These are phyloP conservation scores for Drosophila ambigua DNA, from an alignment of 1,140 invertebrate genomes.

Conservation along the genomic window DNA sequence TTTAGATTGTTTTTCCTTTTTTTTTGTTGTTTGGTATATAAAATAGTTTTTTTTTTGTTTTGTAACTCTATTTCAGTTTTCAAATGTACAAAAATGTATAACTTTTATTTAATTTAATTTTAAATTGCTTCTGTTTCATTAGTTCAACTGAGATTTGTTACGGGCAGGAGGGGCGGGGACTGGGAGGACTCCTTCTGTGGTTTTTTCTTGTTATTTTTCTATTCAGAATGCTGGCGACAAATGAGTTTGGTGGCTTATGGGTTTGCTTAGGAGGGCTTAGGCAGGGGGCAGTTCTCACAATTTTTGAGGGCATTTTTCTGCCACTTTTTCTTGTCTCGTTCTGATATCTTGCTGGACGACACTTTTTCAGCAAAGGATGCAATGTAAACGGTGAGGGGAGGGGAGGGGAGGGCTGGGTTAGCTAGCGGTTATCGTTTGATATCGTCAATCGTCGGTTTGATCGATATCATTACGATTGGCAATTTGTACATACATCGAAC, in stretches of 20 bases:
- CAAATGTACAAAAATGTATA: slow-evolving; percentile 59
- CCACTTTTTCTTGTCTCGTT: slow-evolving; percentile 10
- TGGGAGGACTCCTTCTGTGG: neutral
- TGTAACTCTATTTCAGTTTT: slow-evolving; percentile 26
- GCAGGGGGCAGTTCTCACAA: slow-evolving; percentile 12
- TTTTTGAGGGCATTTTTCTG: neutral
- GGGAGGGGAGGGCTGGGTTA: neutral
- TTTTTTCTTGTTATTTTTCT: no score
- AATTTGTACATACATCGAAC: slow-evolving; percentile 34
- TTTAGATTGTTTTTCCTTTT: slow-evolving; percentile 9
- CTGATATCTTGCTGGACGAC: neutral
- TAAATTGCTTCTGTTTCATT: slow-evolving; percentile 15
- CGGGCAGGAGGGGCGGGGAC: neutral
- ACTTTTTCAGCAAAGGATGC: neutral
- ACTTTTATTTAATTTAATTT: slow-evolving; percentile 23
- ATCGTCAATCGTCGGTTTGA: slow-evolving; percentile 24
- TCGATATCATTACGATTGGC: slow-evolving; percentile 29
- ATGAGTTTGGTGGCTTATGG: no score
- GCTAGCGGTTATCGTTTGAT: neutral
- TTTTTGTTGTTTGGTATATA: slow-evolving; percentile 46
- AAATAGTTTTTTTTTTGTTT: slow-evolving; percentile 41
- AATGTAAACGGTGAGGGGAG: neutral
- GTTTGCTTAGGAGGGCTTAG: neutral
- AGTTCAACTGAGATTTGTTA: neutral
- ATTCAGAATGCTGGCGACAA: no score